Evolutionary conservation across 2,113 vertebrate genomes (phyloP), one percentile per base, ranked within the genome.

Genomic region (Oncorhynchus masou): DNA sequence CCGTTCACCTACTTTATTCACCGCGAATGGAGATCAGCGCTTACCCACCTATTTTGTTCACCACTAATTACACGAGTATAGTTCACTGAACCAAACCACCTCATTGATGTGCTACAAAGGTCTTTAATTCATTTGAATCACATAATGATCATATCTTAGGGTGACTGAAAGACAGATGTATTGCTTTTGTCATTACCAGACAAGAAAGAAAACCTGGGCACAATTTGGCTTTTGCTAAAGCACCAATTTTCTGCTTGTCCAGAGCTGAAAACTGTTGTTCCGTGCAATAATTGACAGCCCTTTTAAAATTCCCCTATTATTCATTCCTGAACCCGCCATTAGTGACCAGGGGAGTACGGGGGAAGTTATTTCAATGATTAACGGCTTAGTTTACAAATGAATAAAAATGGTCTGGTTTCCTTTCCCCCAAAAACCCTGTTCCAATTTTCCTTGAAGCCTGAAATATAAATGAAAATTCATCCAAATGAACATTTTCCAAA

Each of bases 301-400:
- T 83, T 85, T 83, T 70, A 62, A 73, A 62, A 81, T 71, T 60
- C 12, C 16, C 29, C 31, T 11, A 72, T 80, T 68, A 80, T 73
- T 88, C 64, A 88, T 89, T 84, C 62, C 68, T 74, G 75, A 79
- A 80, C 79, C 70, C 70, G 54, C 81, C 73, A 82, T 84, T 86
- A 84, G 75, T 78, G 83, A 77, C 77, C 81, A 84, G 73, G 69
- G 57, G 15, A 87, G 67, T 79, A 70, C 57, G 25, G 31, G 25
- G 54, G 69, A 84, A 83, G 78, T 80, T 57, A 76, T 83, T 78
- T 66, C 20, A 11, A 74, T 86, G 73, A 80, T 84, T 81, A 87
- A 87, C 39, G 79, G 70, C 66, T 74, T 65, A 75, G 76, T 74
- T 83, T 72, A 76, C 22, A 84, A 62, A 69, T 66, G 0, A 79